Evolutionary conservation across 1,140 invertebrate species (phyloP).

Genomic region (Vanessa atalanta): DNA sequence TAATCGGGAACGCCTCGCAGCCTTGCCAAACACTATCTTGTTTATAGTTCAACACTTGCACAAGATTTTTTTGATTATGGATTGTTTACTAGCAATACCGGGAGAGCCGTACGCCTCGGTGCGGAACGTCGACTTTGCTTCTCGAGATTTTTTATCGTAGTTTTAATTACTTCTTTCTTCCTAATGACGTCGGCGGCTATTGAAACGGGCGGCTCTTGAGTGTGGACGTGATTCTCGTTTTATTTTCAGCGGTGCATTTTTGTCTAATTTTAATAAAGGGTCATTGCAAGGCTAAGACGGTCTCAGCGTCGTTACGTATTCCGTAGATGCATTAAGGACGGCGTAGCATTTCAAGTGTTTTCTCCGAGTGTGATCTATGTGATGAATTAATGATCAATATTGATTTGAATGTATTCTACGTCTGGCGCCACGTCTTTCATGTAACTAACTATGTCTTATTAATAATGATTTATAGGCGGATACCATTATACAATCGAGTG

Average conservation of each 20-base stretch:
- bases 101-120: slow-evolving; percentile 5
- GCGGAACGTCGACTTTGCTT: slow-evolving; percentile 25
- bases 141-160: slow-evolving; percentile 58
- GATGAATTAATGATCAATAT: slow-evolving; percentile 56
- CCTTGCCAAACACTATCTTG: slow-evolving; percentile 69
- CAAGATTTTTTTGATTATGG: slow-evolving; percentile 59
- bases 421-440: slow-evolving; percentile 51
- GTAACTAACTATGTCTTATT: slow-evolving; percentile 44
- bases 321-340: slow-evolving; percentile 33
- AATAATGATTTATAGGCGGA: slow-evolving; percentile 43
- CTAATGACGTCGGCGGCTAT: slow-evolving; percentile 68
- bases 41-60: slow-evolving; percentile 71
- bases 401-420: slow-evolving; percentile 51
- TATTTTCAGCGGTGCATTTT: slow-evolving; percentile 58
- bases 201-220: slow-evolving; percentile 66
- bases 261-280: slow-evolving; percentile 56
- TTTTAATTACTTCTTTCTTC: slow-evolving; percentile 76
- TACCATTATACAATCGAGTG: slow-evolving; percentile 28
- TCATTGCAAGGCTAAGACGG: slow-evolving; percentile 29
- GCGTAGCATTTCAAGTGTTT: slow-evolving; percentile 56
- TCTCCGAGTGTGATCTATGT: slow-evolving; percentile 57
- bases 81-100: slow-evolving; percentile 53
- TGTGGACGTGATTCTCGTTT: slow-evolving; percentile 65
- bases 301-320: slow-evolving; percentile 42
- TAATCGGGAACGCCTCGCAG: slow-evolving; percentile 65